A percentile compares a stretch with the other conserved stretches of the same genome.
phyloP scores from a whole-genome alignment of 2,888 invertebrate genomes.

The Drosophila colorata region DNA sequence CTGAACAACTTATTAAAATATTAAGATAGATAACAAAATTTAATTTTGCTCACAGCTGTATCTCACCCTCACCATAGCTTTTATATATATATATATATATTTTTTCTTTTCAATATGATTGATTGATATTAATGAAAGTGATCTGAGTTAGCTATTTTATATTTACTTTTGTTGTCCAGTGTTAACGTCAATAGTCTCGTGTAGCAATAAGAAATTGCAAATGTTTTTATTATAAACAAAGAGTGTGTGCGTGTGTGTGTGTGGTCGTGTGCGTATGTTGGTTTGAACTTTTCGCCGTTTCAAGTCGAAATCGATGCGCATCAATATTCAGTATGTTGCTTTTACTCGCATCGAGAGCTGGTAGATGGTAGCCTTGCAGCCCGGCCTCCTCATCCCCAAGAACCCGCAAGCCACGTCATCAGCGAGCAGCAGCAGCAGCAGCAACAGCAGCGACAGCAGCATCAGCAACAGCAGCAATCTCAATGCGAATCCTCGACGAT shows the following conservation, averaged over 20 bases:
- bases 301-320: slow-evolving; percentile 79
- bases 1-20: no score
- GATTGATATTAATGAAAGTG: not conserved
- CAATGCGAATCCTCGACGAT: slow-evolving; percentile 67
- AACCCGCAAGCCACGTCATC: slow-evolving; percentile 26
- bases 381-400: slow-evolving; percentile 4
- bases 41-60: no score
- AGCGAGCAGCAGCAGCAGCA: slow-evolving; percentile 1
- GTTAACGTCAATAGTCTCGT: slow-evolving; percentile 35
- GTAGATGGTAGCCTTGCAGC: slow-evolving; percentile 5
- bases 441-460: slow-evolving; percentile 8
- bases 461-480: slow-evolving; percentile 36
- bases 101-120: no score
- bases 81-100: not conserved
- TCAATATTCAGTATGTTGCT: slow-evolving; percentile 80
- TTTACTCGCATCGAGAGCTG: slow-evolving; percentile 61
- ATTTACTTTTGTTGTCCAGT: slow-evolving; percentile 47
- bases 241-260: slow-evolving; percentile 14
- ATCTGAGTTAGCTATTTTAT: not conserved
- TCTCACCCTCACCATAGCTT: not conserved
- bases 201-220: slow-evolving; percentile 65
- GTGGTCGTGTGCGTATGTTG: slow-evolving; percentile 20
- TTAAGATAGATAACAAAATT: no score
- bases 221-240: slow-evolving; percentile 81
- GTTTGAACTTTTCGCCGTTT: slow-evolving; percentile 68